phyloP scores from a whole-genome alignment of 2,888 invertebrate species.

The Ypsolopha sequella region DNA sequence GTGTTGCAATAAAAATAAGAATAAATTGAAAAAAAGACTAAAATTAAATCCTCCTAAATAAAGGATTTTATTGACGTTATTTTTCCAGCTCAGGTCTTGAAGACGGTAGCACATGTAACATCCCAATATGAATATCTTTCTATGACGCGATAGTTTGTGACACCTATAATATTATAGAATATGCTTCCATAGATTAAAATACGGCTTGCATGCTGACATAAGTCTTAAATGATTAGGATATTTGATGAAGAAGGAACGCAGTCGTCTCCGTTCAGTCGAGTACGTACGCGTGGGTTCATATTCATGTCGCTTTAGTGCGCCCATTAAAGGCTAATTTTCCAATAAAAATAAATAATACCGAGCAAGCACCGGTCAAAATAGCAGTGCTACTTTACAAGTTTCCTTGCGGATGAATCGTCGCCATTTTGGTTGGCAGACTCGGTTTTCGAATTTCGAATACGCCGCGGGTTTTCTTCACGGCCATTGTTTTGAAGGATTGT shows the following conservation, averaged over 20 bases:
- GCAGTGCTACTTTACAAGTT: conserved; percentile 32
- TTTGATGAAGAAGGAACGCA: conserved; percentile 17
- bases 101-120: no score
- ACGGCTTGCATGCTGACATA: not conserved
- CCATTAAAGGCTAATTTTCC: conserved; percentile 59
- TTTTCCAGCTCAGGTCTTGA: no score
- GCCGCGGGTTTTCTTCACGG: conserved; percentile 27
- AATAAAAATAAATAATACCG: conserved; percentile 62
- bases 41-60: no score
- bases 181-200: not conserved
- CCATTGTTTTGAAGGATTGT: conserved; percentile 34
- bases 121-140: not conserved
- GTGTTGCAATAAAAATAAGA: no score
- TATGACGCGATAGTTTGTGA: not conserved
- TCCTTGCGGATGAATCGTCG: conserved; percentile 31
- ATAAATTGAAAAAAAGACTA: no score
- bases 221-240: conserved; percentile 60
- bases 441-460: conserved; percentile 40
- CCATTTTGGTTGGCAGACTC: conserved; percentile 33
- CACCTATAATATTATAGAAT: no score
- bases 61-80: no score
- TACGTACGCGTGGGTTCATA: conserved; percentile 45
- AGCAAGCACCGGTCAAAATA: conserved; percentile 51
- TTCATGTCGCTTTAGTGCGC: conserved; percentile 31
- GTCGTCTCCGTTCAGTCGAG: conserved; percentile 35